phyloP scores from a whole-genome alignment of 2,888 invertebrate genomes.

The Callyntrura sp. region DNA sequence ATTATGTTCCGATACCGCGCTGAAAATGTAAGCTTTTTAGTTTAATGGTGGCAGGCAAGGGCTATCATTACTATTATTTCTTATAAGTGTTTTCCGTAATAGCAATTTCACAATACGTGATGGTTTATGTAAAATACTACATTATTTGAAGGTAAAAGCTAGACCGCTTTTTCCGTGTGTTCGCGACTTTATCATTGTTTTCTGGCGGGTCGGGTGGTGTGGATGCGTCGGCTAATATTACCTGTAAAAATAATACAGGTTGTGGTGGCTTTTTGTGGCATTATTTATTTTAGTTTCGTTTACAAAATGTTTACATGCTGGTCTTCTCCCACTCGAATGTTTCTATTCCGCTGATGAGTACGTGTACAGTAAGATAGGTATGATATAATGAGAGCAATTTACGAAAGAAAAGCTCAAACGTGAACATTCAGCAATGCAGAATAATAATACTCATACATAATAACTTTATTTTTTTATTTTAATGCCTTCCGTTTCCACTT shows the following conservation, averaged over 20 bases:
- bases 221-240: constrained; percentile 1
- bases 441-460: not conserved
- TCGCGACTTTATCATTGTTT: not conserved
- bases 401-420: not conserved
- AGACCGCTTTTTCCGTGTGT: constrained; percentile 18
- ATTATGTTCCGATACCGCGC: not conserved
- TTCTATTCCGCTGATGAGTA: not conserved
- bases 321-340: not conserved
- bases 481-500: constrained; percentile 45
- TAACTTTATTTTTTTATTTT: constrained; percentile 35
- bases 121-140: not conserved
- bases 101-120: not conserved
- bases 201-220: not conserved
- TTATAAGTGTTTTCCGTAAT: constrained; percentile 41
- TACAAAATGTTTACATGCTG: constrained; percentile 31
- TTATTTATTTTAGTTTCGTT: constrained; percentile 15
- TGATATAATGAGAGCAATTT: constrained; percentile 1
- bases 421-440: not conserved
- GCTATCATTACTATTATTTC: constrained; percentile 18
- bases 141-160: constrained; percentile 13
- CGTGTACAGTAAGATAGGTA: not conserved
- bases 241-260: constrained; percentile 7
- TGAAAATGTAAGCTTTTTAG: not conserved
- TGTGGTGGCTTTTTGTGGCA: not conserved
- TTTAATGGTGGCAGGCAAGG: not conserved